Conservation (phyloP, 2,797 vertebrate genomes). For the Amblyraja radiata region DNA sequence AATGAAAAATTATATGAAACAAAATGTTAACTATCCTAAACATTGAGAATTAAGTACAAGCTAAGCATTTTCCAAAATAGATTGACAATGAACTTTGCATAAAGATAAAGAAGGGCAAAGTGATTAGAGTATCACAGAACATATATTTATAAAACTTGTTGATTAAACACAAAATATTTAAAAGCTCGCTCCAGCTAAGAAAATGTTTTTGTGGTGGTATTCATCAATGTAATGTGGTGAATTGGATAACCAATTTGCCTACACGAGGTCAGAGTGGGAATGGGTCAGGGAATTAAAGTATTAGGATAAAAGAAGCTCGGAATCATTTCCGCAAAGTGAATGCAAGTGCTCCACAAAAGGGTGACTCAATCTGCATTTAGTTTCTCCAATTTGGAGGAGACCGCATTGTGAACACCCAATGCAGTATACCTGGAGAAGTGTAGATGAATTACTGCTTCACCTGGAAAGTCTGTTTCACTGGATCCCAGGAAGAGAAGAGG, state of each 20-base stretch:
- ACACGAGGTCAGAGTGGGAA: no score
- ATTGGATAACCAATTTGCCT: neutral
- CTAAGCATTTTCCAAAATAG: neutral
- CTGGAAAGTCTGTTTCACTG: no score
- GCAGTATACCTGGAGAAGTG: no score
- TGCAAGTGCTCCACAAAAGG: no score
- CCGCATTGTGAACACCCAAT: no score
- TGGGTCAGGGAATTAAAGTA: no score
- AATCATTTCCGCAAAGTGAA: no score
- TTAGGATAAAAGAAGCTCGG: no score
- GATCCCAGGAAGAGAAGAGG: no score
- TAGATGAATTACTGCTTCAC: no score
- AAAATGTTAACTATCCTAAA: neutral
- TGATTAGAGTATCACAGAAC: neutral
- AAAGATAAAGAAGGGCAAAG: neutral
- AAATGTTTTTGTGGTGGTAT: neutral
- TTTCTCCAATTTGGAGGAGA: no score
- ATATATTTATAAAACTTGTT: neutral
- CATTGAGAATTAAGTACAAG: neutral
- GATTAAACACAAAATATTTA: neutral
- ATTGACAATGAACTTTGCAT: neutral
- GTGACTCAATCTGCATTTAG: no score
- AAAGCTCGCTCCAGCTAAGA: neutral
- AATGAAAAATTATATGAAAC: neutral
- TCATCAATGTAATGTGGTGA: neutral